Conservation (phyloP, 1,140 invertebrate genomes). For the Anagrus nilaparvatae region DNA sequence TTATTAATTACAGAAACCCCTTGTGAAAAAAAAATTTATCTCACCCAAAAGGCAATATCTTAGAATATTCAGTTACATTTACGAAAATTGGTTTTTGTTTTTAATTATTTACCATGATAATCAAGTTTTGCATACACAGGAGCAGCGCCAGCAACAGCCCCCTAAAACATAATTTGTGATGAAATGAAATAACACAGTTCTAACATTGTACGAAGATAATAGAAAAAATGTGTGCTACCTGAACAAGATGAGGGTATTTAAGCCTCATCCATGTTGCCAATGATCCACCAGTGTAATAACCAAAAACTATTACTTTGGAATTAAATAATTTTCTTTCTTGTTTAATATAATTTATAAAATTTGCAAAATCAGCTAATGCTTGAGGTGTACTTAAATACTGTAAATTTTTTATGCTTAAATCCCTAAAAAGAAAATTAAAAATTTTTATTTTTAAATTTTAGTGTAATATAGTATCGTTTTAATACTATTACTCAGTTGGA, state of each 20-base stretch:
- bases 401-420: slow-evolving; percentile 49
- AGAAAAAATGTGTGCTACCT: too few species aligned
- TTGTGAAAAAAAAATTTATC: too few species aligned
- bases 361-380: slow-evolving; percentile 60
- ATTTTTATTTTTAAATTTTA: too few species aligned
- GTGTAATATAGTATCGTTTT: too few species aligned
- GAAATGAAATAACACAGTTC: background rate
- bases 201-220: background rate
- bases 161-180: slow-evolving; percentile 29
- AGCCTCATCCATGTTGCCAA: slow-evolving; percentile 65
- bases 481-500: too few species aligned
- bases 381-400: slow-evolving; percentile 55
- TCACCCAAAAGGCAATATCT: too few species aligned
- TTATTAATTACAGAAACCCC: too few species aligned
- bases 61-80: too few species aligned
- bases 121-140: slow-evolving; percentile 58
- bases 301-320: slow-evolving; percentile 52
- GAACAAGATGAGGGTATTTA: slow-evolving; percentile 64
- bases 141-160: slow-evolving; percentile 61
- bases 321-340: slow-evolving; percentile 29
- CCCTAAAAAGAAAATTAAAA: slow-evolving; percentile 33
- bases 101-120: slow-evolving; percentile 52
- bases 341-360: slow-evolving; percentile 51
- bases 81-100: too few species aligned
- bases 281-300: slow-evolving; percentile 66